These are phyloP conservation scores for Goniozus legneri DNA, from an alignment of 1,140 invertebrate species.

Conservation along the genomic window DNA sequence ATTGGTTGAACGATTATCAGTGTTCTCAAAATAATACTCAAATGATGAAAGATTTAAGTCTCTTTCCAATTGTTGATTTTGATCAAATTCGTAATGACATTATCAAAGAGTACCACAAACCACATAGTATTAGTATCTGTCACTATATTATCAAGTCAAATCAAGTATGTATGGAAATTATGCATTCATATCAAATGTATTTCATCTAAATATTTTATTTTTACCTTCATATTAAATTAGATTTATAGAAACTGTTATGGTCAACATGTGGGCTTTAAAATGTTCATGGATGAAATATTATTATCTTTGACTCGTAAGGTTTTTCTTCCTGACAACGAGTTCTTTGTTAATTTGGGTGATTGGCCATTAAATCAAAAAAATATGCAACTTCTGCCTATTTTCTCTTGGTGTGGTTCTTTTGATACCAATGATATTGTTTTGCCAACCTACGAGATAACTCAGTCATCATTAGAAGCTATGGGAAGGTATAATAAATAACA, in stretches of 20 bases:
- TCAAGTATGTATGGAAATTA: slow-evolving; percentile 58
- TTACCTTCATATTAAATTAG: no score
- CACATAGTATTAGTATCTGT: slow-evolving; percentile 80
- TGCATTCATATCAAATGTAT: no score
- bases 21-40: slow-evolving; percentile 68
- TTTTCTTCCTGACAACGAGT: slow-evolving; percentile 82
- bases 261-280: slow-evolving; percentile 92
- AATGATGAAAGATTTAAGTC: slow-evolving; percentile 72
- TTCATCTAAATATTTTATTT: no score
- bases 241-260: slow-evolving; percentile 89
- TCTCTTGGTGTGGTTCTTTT: slow-evolving; percentile 93
- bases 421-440: slow-evolving; percentile 85
- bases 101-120: slow-evolving; percentile 64
- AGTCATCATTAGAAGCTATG: slow-evolving; percentile 88
- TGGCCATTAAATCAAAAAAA: slow-evolving; percentile 79
- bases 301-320: slow-evolving; percentile 80
- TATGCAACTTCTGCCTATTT: slow-evolving; percentile 71
- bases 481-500: slow-evolving; percentile 62
- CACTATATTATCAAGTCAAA: slow-evolving; percentile 88
- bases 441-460: slow-evolving; percentile 93
- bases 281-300: slow-evolving; percentile 89
- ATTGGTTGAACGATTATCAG: slow-evolving; percentile 67
- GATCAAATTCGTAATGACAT: slow-evolving; percentile 63
- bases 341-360: slow-evolving; percentile 92
- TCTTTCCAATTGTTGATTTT: slow-evolving; percentile 73